phyloP scores from a whole-genome alignment of 23 tunicate species.

The Styela plicata region DNA sequence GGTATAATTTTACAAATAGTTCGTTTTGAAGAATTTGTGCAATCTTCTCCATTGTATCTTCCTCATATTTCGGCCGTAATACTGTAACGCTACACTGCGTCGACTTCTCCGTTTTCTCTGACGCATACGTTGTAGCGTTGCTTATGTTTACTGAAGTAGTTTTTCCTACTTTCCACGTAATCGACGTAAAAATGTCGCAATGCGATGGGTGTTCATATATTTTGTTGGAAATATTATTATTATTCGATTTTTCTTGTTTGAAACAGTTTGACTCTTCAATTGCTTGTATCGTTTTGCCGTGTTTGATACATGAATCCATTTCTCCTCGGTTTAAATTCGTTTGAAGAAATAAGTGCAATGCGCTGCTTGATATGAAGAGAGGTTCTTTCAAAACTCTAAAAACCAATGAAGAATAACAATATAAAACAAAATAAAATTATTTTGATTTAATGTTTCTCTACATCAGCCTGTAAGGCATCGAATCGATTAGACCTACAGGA shows the following conservation, averaged over 20 bases:
- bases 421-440: no score
- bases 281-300: slow-evolving; percentile 18
- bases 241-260: not conserved
- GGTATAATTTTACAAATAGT: no score
- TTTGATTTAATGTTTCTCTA: no score
- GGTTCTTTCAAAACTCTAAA: slow-evolving; percentile 61
- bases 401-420: slow-evolving; percentile 7
- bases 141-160: not conserved
- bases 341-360: slow-evolving; percentile 75
- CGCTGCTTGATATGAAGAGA: slow-evolving; percentile 44
- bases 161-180: slow-evolving; percentile 1
- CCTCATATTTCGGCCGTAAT: no score
- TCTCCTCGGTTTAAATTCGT: slow-evolving; percentile 45
- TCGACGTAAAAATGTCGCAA: not conserved
- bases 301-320: slow-evolving; percentile 48
- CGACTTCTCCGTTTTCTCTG: not conserved
- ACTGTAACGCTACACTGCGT: not conserved
- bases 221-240: not conserved
- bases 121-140: not conserved
- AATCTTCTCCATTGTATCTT: no score
- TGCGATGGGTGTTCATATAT: not conserved
- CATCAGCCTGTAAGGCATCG: no score
- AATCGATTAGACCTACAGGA: no score
- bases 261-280: not conserved
- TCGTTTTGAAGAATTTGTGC: no score